Conservation (phyloP, 2,113 vertebrate genomes). For the Astur gentilis region DNA sequence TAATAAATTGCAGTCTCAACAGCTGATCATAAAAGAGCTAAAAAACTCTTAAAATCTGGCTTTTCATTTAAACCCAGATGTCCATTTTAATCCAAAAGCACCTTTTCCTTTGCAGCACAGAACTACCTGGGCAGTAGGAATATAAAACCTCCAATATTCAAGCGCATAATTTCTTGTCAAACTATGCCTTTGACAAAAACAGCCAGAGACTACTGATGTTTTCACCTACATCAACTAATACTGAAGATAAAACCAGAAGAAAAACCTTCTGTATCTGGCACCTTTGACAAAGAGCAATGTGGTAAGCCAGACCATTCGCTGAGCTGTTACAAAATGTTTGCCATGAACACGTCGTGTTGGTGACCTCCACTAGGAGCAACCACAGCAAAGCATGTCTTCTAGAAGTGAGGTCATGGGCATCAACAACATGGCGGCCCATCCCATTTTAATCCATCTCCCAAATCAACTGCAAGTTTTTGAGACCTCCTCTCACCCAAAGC, state of each 20-base stretch:
- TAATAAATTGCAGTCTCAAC: background rate
- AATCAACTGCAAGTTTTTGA: background rate
- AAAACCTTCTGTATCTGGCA: background rate
- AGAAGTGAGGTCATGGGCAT: background rate
- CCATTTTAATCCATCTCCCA: background rate
- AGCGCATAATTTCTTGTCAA: background rate
- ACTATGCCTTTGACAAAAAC: background rate
- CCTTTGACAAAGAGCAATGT: background rate
- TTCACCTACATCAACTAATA: background rate
- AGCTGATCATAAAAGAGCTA: background rate
- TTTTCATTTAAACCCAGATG: background rate
- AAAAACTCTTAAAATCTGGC: background rate
- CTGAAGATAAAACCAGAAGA: background rate
- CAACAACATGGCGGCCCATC: background rate
- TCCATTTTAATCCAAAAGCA: background rate
- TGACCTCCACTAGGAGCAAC: background rate
- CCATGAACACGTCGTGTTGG: fast-evolving
- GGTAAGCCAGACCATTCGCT: background rate
- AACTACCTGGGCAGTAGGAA: background rate
- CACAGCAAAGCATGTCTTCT: fast-evolving
- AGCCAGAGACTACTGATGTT: background rate
- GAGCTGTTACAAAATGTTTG: background rate
- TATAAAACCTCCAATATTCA: background rate
- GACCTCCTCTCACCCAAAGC: background rate
- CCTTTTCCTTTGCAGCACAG: background rate